Evolutionary conservation across 2,113 vertebrate species (phyloP).

Genomic region (Sebastes schlegelii): DNA sequence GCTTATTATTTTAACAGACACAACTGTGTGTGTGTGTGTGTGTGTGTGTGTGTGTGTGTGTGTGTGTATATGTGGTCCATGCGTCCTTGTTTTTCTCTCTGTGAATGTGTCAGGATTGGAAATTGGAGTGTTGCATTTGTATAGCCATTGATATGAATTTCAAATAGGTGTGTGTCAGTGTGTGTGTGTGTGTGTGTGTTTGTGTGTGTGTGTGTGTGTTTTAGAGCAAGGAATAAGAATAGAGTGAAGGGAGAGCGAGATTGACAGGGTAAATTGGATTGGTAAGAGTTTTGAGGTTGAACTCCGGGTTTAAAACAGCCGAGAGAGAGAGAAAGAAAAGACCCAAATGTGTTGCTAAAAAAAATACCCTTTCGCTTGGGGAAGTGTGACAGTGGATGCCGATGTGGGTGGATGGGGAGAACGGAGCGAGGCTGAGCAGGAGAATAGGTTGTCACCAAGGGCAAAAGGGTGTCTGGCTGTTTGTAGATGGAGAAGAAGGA

Average conservation of each 20-base stretch:
- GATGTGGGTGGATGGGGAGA: slow-evolving; percentile 42
- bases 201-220: slow-evolving; percentile 38
- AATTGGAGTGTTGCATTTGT: slow-evolving; percentile 51
- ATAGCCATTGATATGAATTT: slow-evolving; percentile 57
- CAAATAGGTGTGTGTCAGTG: slow-evolving; percentile 50
- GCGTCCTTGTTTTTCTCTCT: slow-evolving; percentile 27
- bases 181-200: slow-evolving; percentile 10
- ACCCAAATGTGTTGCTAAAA: slow-evolving; percentile 42
- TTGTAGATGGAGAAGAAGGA: slow-evolving; percentile 28
- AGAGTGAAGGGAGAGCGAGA: slow-evolving; percentile 54
- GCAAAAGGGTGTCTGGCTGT: slow-evolving; percentile 32
- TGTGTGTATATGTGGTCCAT: not conserved
- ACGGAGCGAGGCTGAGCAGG: slow-evolving; percentile 22
- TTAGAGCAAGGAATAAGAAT: slow-evolving; percentile 22
- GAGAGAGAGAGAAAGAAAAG: slow-evolving; percentile 44
- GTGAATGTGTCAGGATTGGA: slow-evolving; percentile 54
- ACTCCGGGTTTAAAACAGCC: slow-evolving; percentile 61
- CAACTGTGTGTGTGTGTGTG: slow-evolving; percentile 8
- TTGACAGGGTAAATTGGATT: slow-evolving; percentile 78
- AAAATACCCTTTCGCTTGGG: slow-evolving; percentile 44
- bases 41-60: slow-evolving; percentile 11
- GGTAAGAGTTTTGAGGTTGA: slow-evolving; percentile 60
- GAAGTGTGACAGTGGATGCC: slow-evolving; percentile 50
- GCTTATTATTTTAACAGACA: slow-evolving; percentile 64
- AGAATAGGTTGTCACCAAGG: slow-evolving; percentile 42